Conservation (phyloP, 2,888 invertebrate species). For the Chloroclystis v-ata region DNA sequence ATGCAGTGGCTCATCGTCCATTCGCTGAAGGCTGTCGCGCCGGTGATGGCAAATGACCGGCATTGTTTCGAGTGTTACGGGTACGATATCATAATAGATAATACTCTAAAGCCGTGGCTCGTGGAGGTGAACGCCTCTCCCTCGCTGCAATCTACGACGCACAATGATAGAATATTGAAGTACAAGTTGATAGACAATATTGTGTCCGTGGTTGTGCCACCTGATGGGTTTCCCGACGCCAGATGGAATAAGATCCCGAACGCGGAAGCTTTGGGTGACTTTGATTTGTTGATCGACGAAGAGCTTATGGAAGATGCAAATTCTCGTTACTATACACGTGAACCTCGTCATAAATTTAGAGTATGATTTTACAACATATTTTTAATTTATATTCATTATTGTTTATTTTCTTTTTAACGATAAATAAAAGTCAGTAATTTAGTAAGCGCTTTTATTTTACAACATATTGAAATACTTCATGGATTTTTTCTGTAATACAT, state of each 20-base stretch:
- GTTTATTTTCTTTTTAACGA: too few species aligned
- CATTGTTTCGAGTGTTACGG: constrained; percentile 97
- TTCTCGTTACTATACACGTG: constrained; percentile 42
- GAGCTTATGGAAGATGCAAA: constrained; percentile 82
- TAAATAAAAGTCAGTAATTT: background rate
- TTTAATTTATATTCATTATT: too few species aligned
- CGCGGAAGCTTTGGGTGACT: constrained; percentile 86
- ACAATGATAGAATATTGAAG: constrained; percentile 95
- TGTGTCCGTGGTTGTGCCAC: constrained; percentile 92
- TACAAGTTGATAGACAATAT: constrained; percentile 96
- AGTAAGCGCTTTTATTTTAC: constrained; percentile 3
- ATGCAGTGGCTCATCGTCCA: constrained; percentile 95
- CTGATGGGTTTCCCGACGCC: constrained; percentile 92
- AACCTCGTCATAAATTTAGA: constrained; percentile 19
- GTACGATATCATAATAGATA: constrained; percentile 97
- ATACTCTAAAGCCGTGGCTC: constrained; percentile 94
- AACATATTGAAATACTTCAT: constrained; percentile 1
- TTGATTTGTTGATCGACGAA: constrained; percentile 91
- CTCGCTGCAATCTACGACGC: constrained; percentile 95
- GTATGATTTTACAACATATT: constrained; percentile 12
- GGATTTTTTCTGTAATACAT: too few species aligned
- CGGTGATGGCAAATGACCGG: constrained; percentile 95
- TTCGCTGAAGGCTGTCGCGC: constrained; percentile 94
- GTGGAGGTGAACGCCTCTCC: constrained; percentile 98
- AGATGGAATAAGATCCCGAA: constrained; percentile 91